Evolutionary conservation across 1,140 invertebrate species (phyloP), one percentile per base, ranked within the genome.

Genomic region (Zaprionus kolodkinae): DNA sequence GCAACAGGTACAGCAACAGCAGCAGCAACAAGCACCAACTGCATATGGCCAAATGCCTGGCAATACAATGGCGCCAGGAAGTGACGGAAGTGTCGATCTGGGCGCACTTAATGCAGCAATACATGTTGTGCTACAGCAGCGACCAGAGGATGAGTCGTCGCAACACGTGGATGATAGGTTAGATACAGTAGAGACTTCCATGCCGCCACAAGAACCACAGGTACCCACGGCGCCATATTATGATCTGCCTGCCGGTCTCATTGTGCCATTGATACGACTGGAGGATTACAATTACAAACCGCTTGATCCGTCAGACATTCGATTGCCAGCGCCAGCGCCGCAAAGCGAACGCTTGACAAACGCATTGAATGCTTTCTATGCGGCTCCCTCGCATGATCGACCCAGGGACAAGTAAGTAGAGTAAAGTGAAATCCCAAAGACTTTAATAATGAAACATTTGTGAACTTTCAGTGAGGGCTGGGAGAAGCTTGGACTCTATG

Each of bases 401-500:
- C 98, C 98, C 0, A 94, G 98, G 86, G 98, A 99, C 93, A 97
- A 97, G 97, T 98, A 93, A 94, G 93, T 89, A 9, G 3, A 30
- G 25, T 11, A 17, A 9, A 21, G 43, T 21, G n/a, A 15, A 15
- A 45, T 30, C 1, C 12, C 21, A 30, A 12, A n/a, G 25, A 3
- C 27, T 45, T 9, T 15, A 30, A 1, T 13, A 15, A 3, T 33
- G 12, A 25, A n/a, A 38, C 15, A 5, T 17, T 30, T 25, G 0
- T 13, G 6, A 1, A 25, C 65, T 94, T 94, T 70, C 88, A 98
- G 97, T 93, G 98, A 99, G 92, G 98, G 99, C 45, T 99, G 98
- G 98, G 98, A 99, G 92, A 98, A 99, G 93, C 93, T 99, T 84
- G 98, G 97, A 68, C 94, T 99, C 21, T 99, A 99, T 93, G 98